Evolutionary conservation across 2,113 vertebrate genomes (phyloP), one percentile per base, ranked within the genome.

Genomic region (Saimiri boliviensis): DNA sequence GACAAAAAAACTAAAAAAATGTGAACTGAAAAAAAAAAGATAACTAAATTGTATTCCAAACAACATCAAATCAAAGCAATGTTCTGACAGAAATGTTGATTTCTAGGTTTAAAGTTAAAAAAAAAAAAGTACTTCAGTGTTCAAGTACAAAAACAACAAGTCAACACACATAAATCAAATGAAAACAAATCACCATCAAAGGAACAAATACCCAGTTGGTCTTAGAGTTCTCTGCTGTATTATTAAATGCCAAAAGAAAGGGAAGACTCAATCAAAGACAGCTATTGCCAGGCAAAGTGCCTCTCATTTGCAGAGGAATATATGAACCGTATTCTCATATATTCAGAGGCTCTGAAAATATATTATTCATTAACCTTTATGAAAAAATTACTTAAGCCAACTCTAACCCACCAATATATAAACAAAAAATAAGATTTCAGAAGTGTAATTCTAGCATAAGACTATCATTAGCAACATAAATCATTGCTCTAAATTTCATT

Each of bases 361-460:
- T 0, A 56, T 13, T 68, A 66, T 4, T 91, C 54, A 73, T 56
- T 74, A 96, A 45, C 23, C 19, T 47, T 82, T 71, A 70, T 21
- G 66, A 93, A 87, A 93, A 89, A 82, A 63, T 77, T 94, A 89
- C 58, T 85, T 77, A 77, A 45, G 66, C 40, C 23, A 76, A 88
- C 54, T 96, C 23, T 14, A 88, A 96, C 7, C 12, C 35, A 92
- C 1, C 5, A 80, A 90, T n/a, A 92, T 82, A 81, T 6, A 89
- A 93, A 89, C 83, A 74, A 73, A 93, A 89, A 87, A 86, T 58
- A 81, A 93, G 30, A 87, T 92, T 71, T 68, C 16, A 70, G 49
- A 96, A 37, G 32, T 21, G n/a, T 86, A 56, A 85, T 88, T 93
- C 96, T 60, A 81, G 17, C 92, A 90, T 96, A 94, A 40, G 8